Evolutionary conservation across 2,888 invertebrate genomes (phyloP).

Genomic region (Mesorhabditis spiculigera): DNA sequence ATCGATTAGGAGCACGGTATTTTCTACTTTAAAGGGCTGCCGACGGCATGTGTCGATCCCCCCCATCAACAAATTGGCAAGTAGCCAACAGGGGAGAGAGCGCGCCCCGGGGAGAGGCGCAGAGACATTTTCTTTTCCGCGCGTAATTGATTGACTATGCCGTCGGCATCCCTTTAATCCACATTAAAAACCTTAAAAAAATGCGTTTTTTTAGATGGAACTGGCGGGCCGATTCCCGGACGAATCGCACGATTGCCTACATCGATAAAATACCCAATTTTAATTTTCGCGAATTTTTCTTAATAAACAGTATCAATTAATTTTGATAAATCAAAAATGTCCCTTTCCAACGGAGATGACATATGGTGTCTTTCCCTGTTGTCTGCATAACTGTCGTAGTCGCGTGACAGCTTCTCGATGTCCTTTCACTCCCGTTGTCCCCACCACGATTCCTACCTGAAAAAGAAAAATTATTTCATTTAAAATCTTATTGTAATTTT

Average conservation of each 20-base stretch:
- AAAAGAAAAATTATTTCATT: background rate
- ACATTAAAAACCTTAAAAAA: no score
- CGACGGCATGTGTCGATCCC: no score
- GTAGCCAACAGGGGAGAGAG: no score
- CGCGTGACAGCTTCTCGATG: slow-evolving; percentile 49
- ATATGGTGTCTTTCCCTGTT: slow-evolving; percentile 80
- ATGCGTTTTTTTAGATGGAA: slow-evolving; percentile 3
- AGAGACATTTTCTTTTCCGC: no score
- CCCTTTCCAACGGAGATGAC: slow-evolving; percentile 89
- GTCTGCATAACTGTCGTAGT: slow-evolving; percentile 66
- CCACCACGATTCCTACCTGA: slow-evolving; percentile 76
- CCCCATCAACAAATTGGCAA: no score
- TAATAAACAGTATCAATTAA: background rate
- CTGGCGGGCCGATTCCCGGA: background rate
- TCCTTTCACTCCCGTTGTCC: slow-evolving; percentile 79
- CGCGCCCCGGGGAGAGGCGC: no score
- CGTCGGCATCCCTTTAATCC: no score
- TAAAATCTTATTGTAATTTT: background rate
- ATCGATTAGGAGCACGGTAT: background rate
- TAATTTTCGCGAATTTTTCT: background rate
- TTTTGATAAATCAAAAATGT: no score
- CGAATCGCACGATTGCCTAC: background rate
- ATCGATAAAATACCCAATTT: background rate
- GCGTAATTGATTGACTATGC: no score
- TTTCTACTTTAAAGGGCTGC: background rate